Evolutionary conservation across 2,888 invertebrate species (phyloP).

Genomic region (Coelopa pilipes): DNA sequence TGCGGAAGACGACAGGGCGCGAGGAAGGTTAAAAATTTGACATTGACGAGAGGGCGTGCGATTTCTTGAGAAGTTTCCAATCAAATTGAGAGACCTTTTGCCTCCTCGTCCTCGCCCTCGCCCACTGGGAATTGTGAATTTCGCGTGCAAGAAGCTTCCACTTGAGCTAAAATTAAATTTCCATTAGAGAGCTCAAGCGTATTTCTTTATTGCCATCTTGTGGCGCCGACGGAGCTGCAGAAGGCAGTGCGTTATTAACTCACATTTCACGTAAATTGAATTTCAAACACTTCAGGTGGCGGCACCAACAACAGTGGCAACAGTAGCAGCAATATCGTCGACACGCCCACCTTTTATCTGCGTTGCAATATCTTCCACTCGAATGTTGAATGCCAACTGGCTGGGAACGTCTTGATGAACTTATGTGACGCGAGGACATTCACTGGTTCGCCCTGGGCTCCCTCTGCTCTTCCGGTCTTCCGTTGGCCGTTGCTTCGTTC

Average conservation of each 20-base stretch:
- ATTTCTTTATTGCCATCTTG: conserved; percentile 18
- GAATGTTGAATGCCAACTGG: conserved; percentile 6
- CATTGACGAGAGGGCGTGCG: conserved; percentile 16
- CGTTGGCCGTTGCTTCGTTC: no score
- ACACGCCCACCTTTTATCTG: conserved; percentile 31
- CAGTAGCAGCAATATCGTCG: conserved; percentile 1
- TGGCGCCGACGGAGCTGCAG: background rate
- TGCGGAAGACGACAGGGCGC: no score
- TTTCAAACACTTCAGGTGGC: conserved; percentile 24
- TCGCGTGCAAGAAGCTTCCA: conserved; percentile 25
- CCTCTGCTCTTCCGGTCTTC: background rate
- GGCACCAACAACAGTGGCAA: no score
- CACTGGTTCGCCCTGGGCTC: background rate
- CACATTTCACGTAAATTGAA: conserved; percentile 26
- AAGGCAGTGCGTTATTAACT: conserved; percentile 28
- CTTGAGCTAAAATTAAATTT: conserved; percentile 27
- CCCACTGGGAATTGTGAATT: conserved; percentile 9
- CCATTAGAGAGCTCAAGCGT: conserved; percentile 11
- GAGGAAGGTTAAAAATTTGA: conserved; percentile 11
- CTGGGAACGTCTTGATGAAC: background rate
- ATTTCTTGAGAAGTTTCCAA: conserved; percentile 17
- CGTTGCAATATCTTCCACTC: conserved; percentile 25
- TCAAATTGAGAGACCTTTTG: background rate
- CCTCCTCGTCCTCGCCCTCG: background rate
- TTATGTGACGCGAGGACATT: conserved; percentile 30